Evolutionary conservation across 30 jellyfish, hydroid and myxozoan species (phyloP), one percentile per base, ranked within the genome.

Genomic region (Pseudorhiza aurosa): DNA sequence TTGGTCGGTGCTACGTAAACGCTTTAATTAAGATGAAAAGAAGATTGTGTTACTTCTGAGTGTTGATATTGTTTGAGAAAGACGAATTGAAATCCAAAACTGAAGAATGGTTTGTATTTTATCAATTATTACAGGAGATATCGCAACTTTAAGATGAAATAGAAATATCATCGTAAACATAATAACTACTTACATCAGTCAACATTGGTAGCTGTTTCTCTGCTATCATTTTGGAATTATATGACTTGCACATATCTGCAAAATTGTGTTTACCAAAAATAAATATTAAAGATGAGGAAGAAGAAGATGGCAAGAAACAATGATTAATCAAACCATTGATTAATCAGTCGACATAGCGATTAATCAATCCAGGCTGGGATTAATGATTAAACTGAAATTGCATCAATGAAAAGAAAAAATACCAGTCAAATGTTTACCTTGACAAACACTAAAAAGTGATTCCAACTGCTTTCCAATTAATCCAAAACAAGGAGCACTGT

Each of bases 1-100:
- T 19, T 89, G 89, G 28, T 89, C 95, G 17, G 97, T 89, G 75
- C 32, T 89, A 46, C 33, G 81, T 53, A 89, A 50, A 15, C 95
- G 63, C 97, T 89, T 39, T 39, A 12, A 39, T 39, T 5, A 39
- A 39, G 7, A 39, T 12, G 12, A 39, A 39, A 5, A 39, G 12
- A 5, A 5, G 50, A 39, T 39, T 39, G 12, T 39, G 50, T 39
- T 39, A 39, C 10, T 5, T 39, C 7, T 39, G 50, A 39, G 12
- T 5, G 50, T 39, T 39, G 12, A 39, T 5, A 39, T 5, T 12
- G 19, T 46, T 3, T 3, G 19, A 46, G 19, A 46, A 3, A 2
- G 5, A 46, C 18, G 14, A 2, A 46, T 3, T 2, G 18, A 2
- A n/a, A n/a, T n/a, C n/a, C 43, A 56, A 42, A 9, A 42, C 9